Evolutionary conservation across 2,797 vertebrate species (phyloP), one percentile per base, ranked within the genome.

Genomic region (Lindbergichthys nudifrons): DNA sequence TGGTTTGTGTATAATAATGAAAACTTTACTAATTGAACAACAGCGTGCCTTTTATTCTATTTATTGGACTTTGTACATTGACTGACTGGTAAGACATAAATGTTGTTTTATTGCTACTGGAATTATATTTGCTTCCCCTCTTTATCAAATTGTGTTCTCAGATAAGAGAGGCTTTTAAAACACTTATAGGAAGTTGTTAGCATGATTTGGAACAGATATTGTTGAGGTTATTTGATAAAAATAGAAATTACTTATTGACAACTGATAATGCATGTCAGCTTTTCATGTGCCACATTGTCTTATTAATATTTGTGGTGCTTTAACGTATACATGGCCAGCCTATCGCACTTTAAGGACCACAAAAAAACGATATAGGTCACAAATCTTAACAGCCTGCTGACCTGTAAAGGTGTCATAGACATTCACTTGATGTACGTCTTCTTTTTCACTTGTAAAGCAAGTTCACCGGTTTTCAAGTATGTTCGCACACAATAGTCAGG

Each of bases 91-190:
- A 42, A 52, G n/a, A 52, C 21, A 15, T 9, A 54, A 26, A 73
- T 48, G 8, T 30, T 71, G 1, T 45, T 84, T 78, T 71, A 82
- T 82, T 78, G 21, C 45, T 5, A 43, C 56, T 10, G 21, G 41
- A 65, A 10, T 53, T 60, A 19, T 36, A 43, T 19, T 58, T 42
- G 4, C 63, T 79, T 78, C 42, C 53, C 63, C 3, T 36, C 32
- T 1, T 14, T 50, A 59, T 73, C 53, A 48, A 60, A 30, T 18
- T 16, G 3, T 42, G 15, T 16, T 47, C 19, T 54, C 8, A 51
- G 75, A 79, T 79, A 85, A 75, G 45, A 75, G 8, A 46, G 3
- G 10, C 16, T 14, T 46, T 32, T 21, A 26, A 43, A 18, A 1
- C 8, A 26, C 14, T 16, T 4, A 26, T 23, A 18, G 19, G 0